Evolutionary conservation across 2,888 invertebrate species (phyloP), one percentile per base, ranked within the genome.

Genomic region (Penaeus monodon): DNA sequence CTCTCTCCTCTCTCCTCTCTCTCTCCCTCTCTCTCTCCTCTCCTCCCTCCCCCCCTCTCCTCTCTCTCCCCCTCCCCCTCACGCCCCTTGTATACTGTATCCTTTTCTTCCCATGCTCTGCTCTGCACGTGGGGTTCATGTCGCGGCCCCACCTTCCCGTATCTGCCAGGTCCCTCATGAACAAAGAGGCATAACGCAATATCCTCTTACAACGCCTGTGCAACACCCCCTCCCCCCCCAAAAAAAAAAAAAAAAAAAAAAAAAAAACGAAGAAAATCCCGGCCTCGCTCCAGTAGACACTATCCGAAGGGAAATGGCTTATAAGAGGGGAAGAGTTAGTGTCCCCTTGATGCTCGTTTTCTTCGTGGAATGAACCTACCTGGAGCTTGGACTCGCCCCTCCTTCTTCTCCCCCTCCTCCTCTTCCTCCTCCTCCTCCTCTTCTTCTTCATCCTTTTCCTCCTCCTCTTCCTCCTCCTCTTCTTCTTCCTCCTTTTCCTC

Each of bases 241-340:
- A 70, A 70, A 70, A 70, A 70, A 70, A 29, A 70, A 29, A 70
- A 70, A 70, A 64, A 64, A 83, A 74, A 83, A 83, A 76, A 63
- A 33, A 33, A 33, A 33, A 33, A 33, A 33, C 33, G 33, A 33
- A 33, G 33, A 33, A 33, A 33, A 33, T 66, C 65, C n/a, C n/a
- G 80, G 27, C 64, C 74, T 33, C 83, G 74, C 83, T 74, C 76
- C 66, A 65, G 83, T 82, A 76, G 76, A 83, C 76, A 74, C 82
- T 82, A 76, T 70, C 74, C 44, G 76, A 83, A 65, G 76, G 83
- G 83, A 83, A 83, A 83, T 83, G 83, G 83, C 83, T 83, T 83
- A 83, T 83, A 83, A 83, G 83, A 83, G 83, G 83, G 83, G 83
- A 83, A 83, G 83, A 83, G 76, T 76, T 83, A 83, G 83, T 83